phyloP scores from a whole-genome alignment of 2,888 invertebrate species.

The Spicauda simplicius region DNA sequence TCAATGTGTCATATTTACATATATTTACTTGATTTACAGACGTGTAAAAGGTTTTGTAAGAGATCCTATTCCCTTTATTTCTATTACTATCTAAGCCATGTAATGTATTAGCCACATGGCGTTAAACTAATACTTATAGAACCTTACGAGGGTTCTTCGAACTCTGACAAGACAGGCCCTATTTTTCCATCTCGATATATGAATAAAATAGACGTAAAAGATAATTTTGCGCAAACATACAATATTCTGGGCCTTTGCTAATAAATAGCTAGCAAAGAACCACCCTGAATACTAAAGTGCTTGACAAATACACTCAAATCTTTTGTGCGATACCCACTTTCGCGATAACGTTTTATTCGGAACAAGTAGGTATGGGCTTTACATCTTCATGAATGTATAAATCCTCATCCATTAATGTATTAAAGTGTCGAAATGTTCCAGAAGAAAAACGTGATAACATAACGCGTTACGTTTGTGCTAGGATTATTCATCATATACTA shows the following conservation, averaged over 20 bases:
- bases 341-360: constrained; percentile 23
- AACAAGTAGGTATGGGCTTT: constrained; percentile 4
- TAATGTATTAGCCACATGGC: too few relatives aligned
- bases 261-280: constrained; percentile 24
- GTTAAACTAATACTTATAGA: too few relatives aligned
- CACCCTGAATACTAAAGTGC: constrained; percentile 31
- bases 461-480: too few relatives aligned
- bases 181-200: background rate
- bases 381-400: background rate
- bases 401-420: background rate
- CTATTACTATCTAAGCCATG: too few relatives aligned
- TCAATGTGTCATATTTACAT: too few relatives aligned
- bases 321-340: constrained; percentile 29
- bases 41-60: too few relatives aligned
- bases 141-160: too few relatives aligned
- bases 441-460: background rate
- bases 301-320: constrained; percentile 35
- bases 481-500: too few relatives aligned
- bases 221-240: constrained; percentile 16
- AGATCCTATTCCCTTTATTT: too few relatives aligned
- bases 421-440: background rate
- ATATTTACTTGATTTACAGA: too few relatives aligned
- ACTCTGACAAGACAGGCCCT: background rate
- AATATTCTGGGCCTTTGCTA: constrained; percentile 17
- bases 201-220: background rate